Percentiles rank a stretch among this genome's conserved stretches.
These are phyloP conservation scores for Oceanodroma tethys DNA, from an alignment of 2,113 vertebrate genomes.

Conservation along the genomic window DNA sequence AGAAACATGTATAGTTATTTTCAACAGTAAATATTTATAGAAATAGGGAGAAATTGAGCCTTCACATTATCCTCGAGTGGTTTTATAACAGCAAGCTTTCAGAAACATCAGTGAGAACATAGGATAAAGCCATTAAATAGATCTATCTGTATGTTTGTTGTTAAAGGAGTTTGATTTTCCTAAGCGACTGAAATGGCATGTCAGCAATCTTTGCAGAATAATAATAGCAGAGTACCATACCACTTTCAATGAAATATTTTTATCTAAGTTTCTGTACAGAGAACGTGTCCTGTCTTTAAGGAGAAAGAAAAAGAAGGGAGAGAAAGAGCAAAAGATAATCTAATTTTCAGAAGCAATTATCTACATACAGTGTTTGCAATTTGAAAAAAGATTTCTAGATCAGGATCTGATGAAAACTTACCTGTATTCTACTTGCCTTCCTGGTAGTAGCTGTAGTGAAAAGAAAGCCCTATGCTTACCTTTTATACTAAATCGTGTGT, in stretches of 20 bases:
- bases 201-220: neutral
- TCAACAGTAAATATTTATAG: neutral
- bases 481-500: constrained; percentile 75
- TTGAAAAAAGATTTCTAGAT: neutral
- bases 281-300: neutral
- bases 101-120: neutral
- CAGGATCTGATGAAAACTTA: constrained; percentile 28
- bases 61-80: neutral
- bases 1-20: neutral
- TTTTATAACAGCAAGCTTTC: neutral
- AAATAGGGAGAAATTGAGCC: neutral
- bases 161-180: neutral
- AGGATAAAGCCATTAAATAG: neutral
- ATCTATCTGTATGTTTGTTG: neutral
- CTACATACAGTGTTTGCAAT: neutral
- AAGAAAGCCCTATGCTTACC: neutral
- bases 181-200: neutral
- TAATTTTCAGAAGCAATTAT: neutral
- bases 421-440: constrained; percentile 42
- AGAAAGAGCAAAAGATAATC: neutral
- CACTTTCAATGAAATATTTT: neutral
- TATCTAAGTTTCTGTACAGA: neutral
- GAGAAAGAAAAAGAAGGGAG: neutral
- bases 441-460: constrained; percentile 19
- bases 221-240: neutral